Conservation (phyloP, 2,113 vertebrate species). For the Mystacornis crossleyi region DNA sequence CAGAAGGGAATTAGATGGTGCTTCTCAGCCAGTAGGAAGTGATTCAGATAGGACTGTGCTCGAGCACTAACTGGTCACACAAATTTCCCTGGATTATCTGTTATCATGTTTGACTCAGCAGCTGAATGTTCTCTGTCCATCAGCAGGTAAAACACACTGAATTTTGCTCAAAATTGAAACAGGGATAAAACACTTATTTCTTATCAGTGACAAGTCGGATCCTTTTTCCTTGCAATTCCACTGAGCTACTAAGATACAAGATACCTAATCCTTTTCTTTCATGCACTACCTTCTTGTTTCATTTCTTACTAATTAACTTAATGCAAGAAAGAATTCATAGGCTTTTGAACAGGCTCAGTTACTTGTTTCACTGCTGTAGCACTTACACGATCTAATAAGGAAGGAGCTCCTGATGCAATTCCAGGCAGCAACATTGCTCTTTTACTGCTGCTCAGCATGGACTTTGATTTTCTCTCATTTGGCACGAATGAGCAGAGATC, state of each 20-base stretch:
- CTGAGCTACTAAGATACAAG: background rate
- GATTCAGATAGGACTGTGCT: background rate
- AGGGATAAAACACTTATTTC: background rate
- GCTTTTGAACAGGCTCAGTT: background rate
- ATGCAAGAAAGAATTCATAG: conserved; percentile 14
- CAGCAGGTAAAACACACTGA: background rate
- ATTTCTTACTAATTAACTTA: conserved; percentile 45
- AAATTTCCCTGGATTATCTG: background rate
- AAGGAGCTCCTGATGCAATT: background rate
- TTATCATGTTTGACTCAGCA: background rate
- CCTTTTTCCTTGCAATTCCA: background rate
- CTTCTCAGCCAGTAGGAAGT: background rate
- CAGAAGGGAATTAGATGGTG: background rate
- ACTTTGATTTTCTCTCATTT: conserved; percentile 26
- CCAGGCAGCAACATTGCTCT: background rate
- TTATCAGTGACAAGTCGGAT: background rate
- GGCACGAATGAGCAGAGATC: background rate
- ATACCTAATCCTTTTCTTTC: conserved; percentile 17
- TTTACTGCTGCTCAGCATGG: background rate
- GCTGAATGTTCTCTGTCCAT: background rate
- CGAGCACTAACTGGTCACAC: background rate
- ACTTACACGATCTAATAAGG: background rate
- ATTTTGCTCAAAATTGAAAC: background rate
- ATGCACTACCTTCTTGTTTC: background rate
- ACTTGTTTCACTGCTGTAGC: background rate